Evolutionary conservation across 2,113 vertebrate species (phyloP), one percentile per base, ranked within the genome.

Genomic region (Leptosomus discolor): DNA sequence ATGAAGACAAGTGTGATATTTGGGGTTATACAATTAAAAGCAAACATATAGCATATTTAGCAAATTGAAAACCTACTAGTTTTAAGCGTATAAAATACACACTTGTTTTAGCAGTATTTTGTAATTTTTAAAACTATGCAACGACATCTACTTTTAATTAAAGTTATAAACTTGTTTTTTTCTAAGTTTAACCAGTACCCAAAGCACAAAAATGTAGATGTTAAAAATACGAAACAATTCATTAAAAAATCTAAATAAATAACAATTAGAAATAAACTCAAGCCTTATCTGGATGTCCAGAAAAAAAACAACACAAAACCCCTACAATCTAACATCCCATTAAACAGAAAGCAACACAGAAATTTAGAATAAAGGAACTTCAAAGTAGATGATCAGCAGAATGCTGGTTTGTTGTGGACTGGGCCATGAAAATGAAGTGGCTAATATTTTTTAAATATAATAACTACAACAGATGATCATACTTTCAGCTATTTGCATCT

Each of bases 1-100:
- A 95, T 92, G 94, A 93, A 95, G 77, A 54, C 64, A 86, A 94
- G 80, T 82, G 57, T 45, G 50, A 90, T 92, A 91, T 94, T 84
- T 78, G 41, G 60, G 69, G 74, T 93, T 80, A 95, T 36, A 77
- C 79, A 92, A 94, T 78, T 94, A 92, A 92, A 96, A 92, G 60
- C 37, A 94, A 93, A 90, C 50, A 94, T 61, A 92, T 7, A 95
- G 60, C 19, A 11, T 85, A 91, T 81, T 96, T 92, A 84, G 39
- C 60, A 93, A 95, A 80, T 36, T 67, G 58, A 94, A 96, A 96
- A 37, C 39, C 29, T 68, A 71, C 14, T 63, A 37, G 51, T 22
- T 90, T 32, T 41, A 67, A n/a, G n/a, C 83, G 37, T 51, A 41
- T 51, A 90, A 93, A 92, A 85, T 46, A 60, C 24, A 86, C 27